Conservation (phyloP, 2,797 vertebrate species). For the Simalia tracyae region DNA sequence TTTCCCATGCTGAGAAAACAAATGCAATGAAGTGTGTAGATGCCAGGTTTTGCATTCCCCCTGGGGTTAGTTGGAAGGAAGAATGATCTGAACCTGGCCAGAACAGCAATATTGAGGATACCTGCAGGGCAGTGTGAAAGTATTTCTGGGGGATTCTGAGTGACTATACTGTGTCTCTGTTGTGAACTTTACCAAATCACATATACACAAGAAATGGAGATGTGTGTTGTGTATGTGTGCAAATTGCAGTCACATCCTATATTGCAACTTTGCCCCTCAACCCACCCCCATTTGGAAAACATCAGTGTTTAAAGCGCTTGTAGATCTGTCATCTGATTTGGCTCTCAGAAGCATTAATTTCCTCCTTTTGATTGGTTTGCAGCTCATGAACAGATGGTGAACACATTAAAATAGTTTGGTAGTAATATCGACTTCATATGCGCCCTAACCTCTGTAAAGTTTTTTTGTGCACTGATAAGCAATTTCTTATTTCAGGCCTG, state of each 20-base stretch:
- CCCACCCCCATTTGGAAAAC: not conserved
- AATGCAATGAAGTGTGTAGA: not conserved
- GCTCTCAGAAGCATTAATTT: not conserved
- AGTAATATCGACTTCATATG: not conserved
- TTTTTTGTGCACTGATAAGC: not conserved
- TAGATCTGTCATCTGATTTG: conserved; percentile 1
- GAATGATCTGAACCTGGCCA: too few relatives aligned
- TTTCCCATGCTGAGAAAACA: not conserved
- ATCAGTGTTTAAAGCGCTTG: not conserved
- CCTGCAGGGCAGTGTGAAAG: too few relatives aligned
- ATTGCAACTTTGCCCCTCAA: not conserved
- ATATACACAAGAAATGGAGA: not conserved
- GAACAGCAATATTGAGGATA: too few relatives aligned
- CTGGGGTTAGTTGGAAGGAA: not conserved
- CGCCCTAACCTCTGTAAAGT: conserved; percentile 8
- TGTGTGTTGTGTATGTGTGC: not conserved
- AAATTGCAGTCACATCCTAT: not conserved
- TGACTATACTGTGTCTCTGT: not conserved
- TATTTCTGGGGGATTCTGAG: not conserved
- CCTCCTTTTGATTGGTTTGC: conserved; percentile 8
- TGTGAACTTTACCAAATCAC: not conserved
- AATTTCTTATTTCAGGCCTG: not conserved
- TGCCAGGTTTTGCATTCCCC: not conserved
- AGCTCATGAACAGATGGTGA: conserved; percentile 1
- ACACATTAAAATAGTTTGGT: not conserved